Conservation (phyloP, 2,797 vertebrate genomes). For the Megaceryle alcyon region DNA sequence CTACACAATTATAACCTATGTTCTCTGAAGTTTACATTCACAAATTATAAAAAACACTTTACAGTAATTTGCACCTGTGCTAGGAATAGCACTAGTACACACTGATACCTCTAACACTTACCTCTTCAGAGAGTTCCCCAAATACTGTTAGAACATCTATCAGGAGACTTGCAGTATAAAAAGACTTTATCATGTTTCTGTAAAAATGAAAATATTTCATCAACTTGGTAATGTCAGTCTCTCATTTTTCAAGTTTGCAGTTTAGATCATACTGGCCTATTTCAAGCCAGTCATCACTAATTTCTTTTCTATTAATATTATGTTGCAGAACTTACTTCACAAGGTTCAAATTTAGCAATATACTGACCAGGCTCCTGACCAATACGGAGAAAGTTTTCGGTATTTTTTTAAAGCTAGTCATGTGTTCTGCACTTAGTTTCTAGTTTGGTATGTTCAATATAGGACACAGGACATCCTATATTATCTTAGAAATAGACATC, state of each 20-base stretch:
- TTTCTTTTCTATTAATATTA: not conserved
- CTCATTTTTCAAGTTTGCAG: not conserved
- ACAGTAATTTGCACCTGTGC: not conserved
- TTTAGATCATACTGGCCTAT: not conserved
- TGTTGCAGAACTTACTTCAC: not conserved
- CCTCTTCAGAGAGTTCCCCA: slow-evolving; percentile 95
- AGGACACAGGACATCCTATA: not conserved
- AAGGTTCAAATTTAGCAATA: not conserved
- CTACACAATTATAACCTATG: not conserved
- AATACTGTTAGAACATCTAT: slow-evolving; percentile 93
- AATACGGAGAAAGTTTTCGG: not conserved
- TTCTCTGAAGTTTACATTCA: not conserved
- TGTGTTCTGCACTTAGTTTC: not conserved
- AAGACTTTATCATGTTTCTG: slow-evolving; percentile 99
- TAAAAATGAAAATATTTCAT: slow-evolving; percentile 49
- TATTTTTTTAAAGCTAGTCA: not conserved
- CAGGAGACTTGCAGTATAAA: slow-evolving; percentile 95
- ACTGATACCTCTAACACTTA: slow-evolving; percentile 63
- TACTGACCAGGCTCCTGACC: not conserved
- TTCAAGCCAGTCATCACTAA: not conserved
- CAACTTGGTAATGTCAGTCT: not conserved
- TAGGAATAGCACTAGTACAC: not conserved
- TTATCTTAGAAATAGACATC: not conserved
- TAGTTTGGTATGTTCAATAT: not conserved
- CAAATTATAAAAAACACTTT: not conserved